Evolutionary conservation across 2,113 vertebrate species (phyloP).

Genomic region (Thermophis baileyi): DNA sequence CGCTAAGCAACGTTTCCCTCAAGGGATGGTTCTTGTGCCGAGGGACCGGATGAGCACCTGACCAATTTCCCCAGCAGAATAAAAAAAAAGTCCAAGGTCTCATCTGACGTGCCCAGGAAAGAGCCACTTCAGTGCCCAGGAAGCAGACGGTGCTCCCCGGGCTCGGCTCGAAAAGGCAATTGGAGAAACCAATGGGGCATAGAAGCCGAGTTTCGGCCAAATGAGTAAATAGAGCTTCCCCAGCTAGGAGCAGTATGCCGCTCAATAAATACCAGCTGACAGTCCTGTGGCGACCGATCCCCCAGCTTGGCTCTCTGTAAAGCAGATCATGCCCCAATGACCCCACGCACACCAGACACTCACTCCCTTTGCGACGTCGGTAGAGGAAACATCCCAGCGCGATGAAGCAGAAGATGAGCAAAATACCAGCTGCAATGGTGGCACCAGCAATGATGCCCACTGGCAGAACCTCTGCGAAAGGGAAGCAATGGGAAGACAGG

Average conservation of each 20-base stretch:
- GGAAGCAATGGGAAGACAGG: neutral
- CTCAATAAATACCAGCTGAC: neutral
- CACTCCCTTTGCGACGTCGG: constrained; percentile 95
- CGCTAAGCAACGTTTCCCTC: neutral
- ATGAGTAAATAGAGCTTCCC: neutral
- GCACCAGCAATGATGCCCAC: constrained; percentile 86
- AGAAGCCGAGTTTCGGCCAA: neutral
- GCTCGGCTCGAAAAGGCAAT: neutral
- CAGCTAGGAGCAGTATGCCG: neutral
- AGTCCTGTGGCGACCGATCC: neutral
- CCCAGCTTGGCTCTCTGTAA: neutral
- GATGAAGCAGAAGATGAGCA: constrained; percentile 80
- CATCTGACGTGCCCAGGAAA: neutral
- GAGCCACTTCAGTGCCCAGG: neutral
- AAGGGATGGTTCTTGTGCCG: neutral
- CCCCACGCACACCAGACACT: constrained; percentile 58
- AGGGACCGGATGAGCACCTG: neutral
- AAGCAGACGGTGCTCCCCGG: neutral
- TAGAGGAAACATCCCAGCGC: constrained; percentile 86
- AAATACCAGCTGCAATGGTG: constrained; percentile 81
- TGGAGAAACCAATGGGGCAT: neutral
- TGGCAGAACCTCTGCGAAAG: constrained; percentile 78
- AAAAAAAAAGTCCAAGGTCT: neutral
- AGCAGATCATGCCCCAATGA: neutral
- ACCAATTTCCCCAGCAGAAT: neutral